A percentile compares a stretch with the other conserved stretches of the same genome.
phyloP scores from a whole-genome alignment of 1,140 invertebrate genomes.

The Mercenaria mercenaria region DNA sequence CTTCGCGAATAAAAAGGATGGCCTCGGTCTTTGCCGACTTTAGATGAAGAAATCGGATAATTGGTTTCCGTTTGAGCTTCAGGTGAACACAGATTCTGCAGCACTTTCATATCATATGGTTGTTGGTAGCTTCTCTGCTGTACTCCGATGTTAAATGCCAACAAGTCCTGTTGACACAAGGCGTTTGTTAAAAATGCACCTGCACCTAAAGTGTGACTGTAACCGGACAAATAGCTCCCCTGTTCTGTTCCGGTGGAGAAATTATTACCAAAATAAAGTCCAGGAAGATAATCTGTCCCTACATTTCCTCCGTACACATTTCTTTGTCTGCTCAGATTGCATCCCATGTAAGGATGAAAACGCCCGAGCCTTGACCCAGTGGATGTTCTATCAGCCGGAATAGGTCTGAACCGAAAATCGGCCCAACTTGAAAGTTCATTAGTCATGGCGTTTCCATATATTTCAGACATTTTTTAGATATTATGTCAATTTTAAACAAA shows the following conservation, averaged over 20 bases:
- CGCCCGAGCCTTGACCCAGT: neutral
- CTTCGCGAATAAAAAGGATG: slow-evolving; percentile 42
- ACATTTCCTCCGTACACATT: neutral
- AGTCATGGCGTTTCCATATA: neutral
- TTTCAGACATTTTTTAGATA: too few species aligned
- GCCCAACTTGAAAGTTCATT: neutral
- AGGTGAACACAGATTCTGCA: neutral
- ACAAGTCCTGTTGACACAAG: neutral
- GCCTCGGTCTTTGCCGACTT: neutral
- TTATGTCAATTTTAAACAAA: too few species aligned
- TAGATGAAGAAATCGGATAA: neutral
- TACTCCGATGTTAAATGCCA: neutral
- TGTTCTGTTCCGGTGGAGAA: neutral
- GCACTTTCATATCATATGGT: neutral
- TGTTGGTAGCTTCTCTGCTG: neutral
- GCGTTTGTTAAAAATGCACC: neutral
- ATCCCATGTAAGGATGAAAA: neutral
- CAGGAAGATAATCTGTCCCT: neutral
- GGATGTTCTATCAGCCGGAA: neutral
- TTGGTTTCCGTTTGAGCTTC: neutral
- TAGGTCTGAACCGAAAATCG: neutral
- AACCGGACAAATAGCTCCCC: neutral
- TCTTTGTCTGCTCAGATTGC: neutral
- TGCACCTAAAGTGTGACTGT: neutral
- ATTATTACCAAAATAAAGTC: neutral